Evolutionary conservation across 2,113 vertebrate genomes (phyloP), one percentile per base, ranked within the genome.

Genomic region (Xiphophorus couchianus): DNA sequence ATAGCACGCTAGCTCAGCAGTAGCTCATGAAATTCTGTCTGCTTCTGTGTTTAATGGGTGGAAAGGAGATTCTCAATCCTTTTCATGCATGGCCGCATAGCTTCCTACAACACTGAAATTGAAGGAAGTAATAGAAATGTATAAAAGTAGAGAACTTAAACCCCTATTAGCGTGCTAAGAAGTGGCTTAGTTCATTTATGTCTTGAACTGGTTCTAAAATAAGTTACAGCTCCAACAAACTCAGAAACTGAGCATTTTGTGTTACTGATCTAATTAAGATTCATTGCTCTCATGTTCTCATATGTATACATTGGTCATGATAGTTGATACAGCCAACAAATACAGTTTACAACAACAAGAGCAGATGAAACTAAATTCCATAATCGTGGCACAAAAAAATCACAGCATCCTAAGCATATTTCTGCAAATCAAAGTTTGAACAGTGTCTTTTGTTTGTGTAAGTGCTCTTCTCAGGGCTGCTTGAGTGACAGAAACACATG

Each of bases 401-500:
- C 10, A 14, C n/a, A 64, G 58, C 58, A 80, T 80, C 79, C 67
- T 77, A 71, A 79, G 72, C 44, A 69, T 80, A 84, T 76, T 84
- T 70, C 30, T 3, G 60, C 37, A 54, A 69, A 71, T 75, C 63
- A 67, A 30, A 62, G 66, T 87, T 62, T 69, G 29, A 80, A 74
- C 69, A 70, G 79, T 84, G 62, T 66, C 74, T 73, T 30, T 39
- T 63, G 44, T 73, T 79, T 77, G 75, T 84, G 66, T 62, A 5
- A 28, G 48, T 25, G 68, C 77, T 85, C 81, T 77, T 84, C 71
- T 86, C 69, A 60, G 76, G 70, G 63, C 69, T 35, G 69, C 64
- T 85, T 78, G 82, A 88, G 75, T 85, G 86, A 84, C 82, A 74
- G 83, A 76, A 82, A 86, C 71, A 66, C 82, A 71, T 28, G 71